These are phyloP conservation scores for Carettochelys insculpta DNA, from an alignment of 2,113 vertebrate genomes.

Conservation along the genomic window DNA sequence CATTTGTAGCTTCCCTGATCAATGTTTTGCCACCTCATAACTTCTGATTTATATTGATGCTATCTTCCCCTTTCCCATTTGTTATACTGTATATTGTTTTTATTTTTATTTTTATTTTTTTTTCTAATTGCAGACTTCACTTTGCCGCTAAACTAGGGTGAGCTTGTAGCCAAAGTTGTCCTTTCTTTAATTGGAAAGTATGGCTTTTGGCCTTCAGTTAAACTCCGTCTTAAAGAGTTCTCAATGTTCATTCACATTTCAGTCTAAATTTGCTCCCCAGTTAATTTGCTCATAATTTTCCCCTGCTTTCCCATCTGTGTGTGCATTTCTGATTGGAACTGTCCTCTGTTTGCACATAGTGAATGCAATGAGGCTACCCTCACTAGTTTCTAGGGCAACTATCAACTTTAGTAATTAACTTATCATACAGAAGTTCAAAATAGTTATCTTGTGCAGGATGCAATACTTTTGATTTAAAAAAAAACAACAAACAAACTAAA, in stretches of 20 bases:
- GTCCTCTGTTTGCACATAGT: background rate
- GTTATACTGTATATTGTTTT: too few species aligned
- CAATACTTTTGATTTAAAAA: background rate
- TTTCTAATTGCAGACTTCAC: background rate
- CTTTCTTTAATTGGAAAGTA: background rate
- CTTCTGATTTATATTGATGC: fast-evolving
- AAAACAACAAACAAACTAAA: too few species aligned
- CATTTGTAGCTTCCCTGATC: background rate
- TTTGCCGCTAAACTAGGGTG: background rate
- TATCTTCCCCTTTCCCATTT: background rate
- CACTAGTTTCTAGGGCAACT: background rate
- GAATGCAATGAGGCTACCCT: background rate
- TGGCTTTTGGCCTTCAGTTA: background rate
- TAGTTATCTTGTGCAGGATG: background rate
- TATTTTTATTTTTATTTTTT: background rate
- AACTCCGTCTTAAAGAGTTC: background rate
- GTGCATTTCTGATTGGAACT: background rate
- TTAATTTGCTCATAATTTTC: background rate
- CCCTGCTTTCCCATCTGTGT: too few species aligned
- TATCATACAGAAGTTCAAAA: background rate
- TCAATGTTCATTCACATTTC: background rate
- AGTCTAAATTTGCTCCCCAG: background rate
- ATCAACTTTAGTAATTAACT: background rate
- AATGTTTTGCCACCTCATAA: background rate
- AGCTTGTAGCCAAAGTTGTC: background rate